phyloP scores from a whole-genome alignment of 2,888 invertebrate genomes.

The Bruchidius siliquastri region DNA sequence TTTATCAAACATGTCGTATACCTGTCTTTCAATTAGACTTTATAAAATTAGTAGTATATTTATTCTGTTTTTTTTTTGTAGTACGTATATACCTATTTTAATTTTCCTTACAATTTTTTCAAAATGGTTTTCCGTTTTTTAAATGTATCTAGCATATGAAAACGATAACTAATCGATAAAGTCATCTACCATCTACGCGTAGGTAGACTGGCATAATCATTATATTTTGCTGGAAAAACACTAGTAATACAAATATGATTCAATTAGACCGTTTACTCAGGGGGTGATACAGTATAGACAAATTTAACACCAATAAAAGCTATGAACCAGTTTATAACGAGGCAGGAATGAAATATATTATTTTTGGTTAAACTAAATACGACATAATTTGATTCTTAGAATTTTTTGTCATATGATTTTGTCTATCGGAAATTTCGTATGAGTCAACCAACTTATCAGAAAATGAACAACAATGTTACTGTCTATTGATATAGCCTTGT shows the following conservation, averaged over 20 bases:
- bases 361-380: neutral
- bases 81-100: too few species aligned
- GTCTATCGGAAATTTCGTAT: neutral
- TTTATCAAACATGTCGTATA: too few species aligned
- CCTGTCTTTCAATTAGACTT: too few species aligned
- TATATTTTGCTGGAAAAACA: neutral
- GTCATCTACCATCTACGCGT: neutral
- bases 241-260: neutral
- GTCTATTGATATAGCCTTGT: neutral
- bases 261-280: neutral
- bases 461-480: neutral
- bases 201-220: neutral
- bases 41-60: too few species aligned
- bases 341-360: neutral
- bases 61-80: too few species aligned
- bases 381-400: neutral
- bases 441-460: neutral
- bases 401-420: neutral
- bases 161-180: too few species aligned
- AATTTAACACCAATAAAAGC: neutral
- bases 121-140: too few species aligned
- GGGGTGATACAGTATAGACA: neutral
- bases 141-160: too few species aligned
- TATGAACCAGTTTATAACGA: neutral
- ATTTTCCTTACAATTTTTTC: too few species aligned